A percentile compares a stretch with the other conserved stretches of the same genome.
These are phyloP conservation scores for Malacoctenus gilli DNA, from an alignment of 2,797 vertebrate genomes.

Conservation along the genomic window DNA sequence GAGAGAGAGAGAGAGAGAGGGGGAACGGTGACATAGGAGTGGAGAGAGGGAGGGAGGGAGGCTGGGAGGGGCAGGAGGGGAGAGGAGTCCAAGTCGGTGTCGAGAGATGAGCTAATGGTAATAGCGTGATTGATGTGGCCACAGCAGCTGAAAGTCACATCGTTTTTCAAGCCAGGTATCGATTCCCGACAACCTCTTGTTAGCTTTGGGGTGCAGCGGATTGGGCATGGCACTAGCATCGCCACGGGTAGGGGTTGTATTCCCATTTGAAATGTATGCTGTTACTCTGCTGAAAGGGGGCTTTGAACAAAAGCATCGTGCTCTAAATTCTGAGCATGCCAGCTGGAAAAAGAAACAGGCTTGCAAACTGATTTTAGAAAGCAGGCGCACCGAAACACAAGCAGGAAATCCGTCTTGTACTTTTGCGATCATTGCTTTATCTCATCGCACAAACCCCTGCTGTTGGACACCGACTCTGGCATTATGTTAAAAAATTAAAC, in stretches of 20 bases:
- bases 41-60: conserved; percentile 12
- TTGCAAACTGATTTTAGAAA: conserved; percentile 8
- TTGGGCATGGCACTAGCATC: conserved; percentile 41
- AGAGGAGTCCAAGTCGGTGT: conserved; percentile 55
- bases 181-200: conserved; percentile 72
- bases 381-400: neutral
- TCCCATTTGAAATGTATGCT: conserved; percentile 43
- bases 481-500: no score
- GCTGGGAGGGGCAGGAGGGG: conserved; percentile 19
- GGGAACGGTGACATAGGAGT: neutral
- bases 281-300: conserved; percentile 22
- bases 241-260: conserved; percentile 33
- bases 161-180: conserved; percentile 73
- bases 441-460: no score
- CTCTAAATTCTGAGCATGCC: conserved; percentile 14
- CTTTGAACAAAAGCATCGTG: conserved; percentile 28
- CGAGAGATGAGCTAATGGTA: conserved; percentile 75
- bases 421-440: no score
- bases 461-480: no score
- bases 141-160: conserved; percentile 70
- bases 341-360: conserved; percentile 3
- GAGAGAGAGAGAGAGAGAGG: conserved; percentile 14
- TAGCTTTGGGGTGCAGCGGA: conserved; percentile 53
- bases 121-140: conserved; percentile 74
- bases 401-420: no score